Conservation (phyloP, 2,797 vertebrate species). For the Alectoris magna region DNA sequence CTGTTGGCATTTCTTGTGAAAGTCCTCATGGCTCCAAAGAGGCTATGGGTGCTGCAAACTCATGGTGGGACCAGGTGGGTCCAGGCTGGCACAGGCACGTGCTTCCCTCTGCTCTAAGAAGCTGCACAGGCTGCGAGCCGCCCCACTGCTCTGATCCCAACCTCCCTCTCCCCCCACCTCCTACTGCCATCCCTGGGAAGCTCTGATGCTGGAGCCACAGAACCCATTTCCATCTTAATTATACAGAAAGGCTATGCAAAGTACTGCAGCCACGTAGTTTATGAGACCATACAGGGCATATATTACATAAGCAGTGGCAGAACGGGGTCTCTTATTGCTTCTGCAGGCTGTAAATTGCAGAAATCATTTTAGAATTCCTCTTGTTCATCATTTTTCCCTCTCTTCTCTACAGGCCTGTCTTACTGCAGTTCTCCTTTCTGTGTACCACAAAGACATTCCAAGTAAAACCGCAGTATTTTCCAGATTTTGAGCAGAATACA, state of each 20-base stretch:
- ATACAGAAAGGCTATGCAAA: not conserved
- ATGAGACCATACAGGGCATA: not conserved
- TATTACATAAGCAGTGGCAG: not conserved
- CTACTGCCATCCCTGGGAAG: accelerated
- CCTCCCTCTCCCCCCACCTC: accelerated
- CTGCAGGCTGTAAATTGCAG: not conserved
- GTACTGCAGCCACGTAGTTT: not conserved
- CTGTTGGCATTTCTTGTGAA: not conserved
- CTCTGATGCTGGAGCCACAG: not conserved
- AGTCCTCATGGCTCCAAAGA: accelerated
- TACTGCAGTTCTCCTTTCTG: not conserved
- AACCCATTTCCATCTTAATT: not conserved
- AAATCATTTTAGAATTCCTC: not conserved
- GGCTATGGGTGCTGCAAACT: not conserved
- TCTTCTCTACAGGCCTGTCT: not conserved
- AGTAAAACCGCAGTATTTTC: not conserved
- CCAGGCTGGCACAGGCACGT: accelerated
- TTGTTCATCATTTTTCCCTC: not conserved
- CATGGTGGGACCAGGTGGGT: not conserved
- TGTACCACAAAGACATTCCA: not conserved
- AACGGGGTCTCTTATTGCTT: not conserved
- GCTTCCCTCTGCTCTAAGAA: not conserved
- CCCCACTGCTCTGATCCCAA: not conserved
- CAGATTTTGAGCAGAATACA: not conserved
- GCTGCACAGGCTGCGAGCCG: accelerated